Conservation (phyloP, 2,797 vertebrate genomes). For the Aselliscus stoliczkanus region DNA sequence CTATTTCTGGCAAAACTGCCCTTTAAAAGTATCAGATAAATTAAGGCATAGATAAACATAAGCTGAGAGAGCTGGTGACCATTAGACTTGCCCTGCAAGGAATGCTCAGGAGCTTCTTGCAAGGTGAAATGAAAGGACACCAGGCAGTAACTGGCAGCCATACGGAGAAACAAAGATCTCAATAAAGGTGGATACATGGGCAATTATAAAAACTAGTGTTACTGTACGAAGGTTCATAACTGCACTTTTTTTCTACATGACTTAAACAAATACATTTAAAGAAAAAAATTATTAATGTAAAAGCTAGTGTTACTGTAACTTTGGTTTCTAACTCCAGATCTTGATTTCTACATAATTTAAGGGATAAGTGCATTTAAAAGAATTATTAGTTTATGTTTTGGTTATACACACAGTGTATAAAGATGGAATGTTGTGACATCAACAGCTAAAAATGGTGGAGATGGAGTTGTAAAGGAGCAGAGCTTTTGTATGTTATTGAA, state of each 20-base stretch:
- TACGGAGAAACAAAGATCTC: background rate
- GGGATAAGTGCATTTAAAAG: background rate
- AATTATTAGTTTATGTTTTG: background rate
- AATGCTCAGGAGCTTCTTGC: background rate
- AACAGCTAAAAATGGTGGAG: background rate
- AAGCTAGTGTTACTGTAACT: background rate
- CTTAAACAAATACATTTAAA: background rate
- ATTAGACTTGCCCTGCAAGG: background rate
- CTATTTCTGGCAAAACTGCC: background rate
- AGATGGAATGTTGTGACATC: background rate
- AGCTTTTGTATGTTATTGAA: background rate
- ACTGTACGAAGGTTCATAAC: background rate
- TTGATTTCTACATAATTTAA: background rate
- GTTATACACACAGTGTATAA: background rate
- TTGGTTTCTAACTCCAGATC: background rate
- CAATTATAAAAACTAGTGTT: background rate
- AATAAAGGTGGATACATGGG: background rate
- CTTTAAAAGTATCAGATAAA: background rate
- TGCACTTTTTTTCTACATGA: background rate
- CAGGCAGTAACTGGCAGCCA: background rate
- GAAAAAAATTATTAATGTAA: background rate
- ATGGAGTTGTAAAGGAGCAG: background rate
- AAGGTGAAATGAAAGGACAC: background rate
- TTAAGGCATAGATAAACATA: background rate
- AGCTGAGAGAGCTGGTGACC: background rate